phyloP scores from a whole-genome alignment of 1,140 invertebrate genomes.

The Linepithema humile region DNA sequence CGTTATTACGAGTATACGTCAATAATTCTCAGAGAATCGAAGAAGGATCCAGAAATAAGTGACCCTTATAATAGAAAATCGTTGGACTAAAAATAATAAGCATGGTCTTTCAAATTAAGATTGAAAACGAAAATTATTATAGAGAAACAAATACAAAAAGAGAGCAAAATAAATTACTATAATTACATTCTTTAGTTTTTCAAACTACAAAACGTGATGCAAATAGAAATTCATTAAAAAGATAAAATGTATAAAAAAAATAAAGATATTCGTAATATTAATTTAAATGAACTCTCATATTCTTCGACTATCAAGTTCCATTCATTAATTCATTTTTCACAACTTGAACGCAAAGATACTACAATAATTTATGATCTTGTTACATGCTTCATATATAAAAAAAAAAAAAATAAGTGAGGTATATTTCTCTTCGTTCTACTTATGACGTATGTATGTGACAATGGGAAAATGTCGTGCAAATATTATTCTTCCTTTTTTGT shows the following conservation, averaged over 20 bases:
- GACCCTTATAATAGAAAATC: background rate
- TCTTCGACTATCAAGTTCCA: background rate
- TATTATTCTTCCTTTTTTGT: background rate
- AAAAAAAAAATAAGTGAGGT: background rate
- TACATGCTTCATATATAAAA: background rate
- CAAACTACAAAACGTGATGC: background rate
- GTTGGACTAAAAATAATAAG: background rate
- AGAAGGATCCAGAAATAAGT: constrained; percentile 5
- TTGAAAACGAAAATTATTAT: constrained; percentile 9
- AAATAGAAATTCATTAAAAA: background rate
- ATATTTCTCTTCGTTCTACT: background rate
- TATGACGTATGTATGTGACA: background rate
- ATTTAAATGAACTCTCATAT: background rate
- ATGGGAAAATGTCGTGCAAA: background rate
- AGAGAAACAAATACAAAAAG: background rate
- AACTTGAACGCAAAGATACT: too few species aligned
- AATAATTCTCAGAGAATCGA: background rate
- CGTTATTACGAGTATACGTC: background rate
- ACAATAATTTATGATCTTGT: background rate
- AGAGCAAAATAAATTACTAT: background rate
- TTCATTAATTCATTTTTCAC: background rate
- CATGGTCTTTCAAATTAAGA: background rate
- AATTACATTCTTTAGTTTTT: background rate
- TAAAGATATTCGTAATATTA: background rate
- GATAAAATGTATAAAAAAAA: background rate